Evolutionary conservation across 2,113 vertebrate species (phyloP), one percentile per base, ranked within the genome.

Genomic region (Salvelinus fontinalis): DNA sequence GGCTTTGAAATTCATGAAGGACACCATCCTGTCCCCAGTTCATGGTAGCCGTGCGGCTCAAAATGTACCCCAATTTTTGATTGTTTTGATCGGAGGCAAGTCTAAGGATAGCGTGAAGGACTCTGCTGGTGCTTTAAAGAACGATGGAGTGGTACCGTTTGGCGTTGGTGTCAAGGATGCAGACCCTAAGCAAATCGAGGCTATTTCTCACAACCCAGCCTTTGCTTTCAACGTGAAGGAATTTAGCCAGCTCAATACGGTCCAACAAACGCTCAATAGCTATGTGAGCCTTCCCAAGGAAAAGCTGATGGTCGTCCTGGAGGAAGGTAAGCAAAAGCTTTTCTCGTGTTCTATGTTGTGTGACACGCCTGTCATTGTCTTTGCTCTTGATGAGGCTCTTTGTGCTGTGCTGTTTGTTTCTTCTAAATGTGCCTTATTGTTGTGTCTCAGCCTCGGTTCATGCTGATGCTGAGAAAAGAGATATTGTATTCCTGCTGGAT

Each of bases 401-500:
- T 44, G 49, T 68, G 13, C 65, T 44, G 31, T 48, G 39, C 9
- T 44, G 39, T 80, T 44, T 71, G 18, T 66, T 54, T 79, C n/a
- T 9, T 75, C 18, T 70, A 22, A 74, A 65, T 22, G 67, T 66
- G 49, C 16, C 16, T 80, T 24, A 67, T 86, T 85, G 80, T 86
- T 89, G 73, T 87, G 85, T 88, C 86, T 81, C 31, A 74, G 26
- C n/a, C 59, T 22, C 18, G 2, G 59, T 59, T 14, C 51, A 77
- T 60, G 57, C 18, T 77, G 54, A 51, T 91, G 86, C 79, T 75
- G 83, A 91, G 77, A 94, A 95, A 94, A 97, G 94, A 87, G 95
- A 98, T 34, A 91, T 97, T 92, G 95, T 97, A 68, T 98, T 97
- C 84, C 94, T 99, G 62, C 90, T 99, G 0, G 96, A 97, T 71